Percentiles rank a stretch among this genome's conserved stretches.
Conservation (phyloP, 2,888 invertebrate species). For the Sycophila texana region DNA sequence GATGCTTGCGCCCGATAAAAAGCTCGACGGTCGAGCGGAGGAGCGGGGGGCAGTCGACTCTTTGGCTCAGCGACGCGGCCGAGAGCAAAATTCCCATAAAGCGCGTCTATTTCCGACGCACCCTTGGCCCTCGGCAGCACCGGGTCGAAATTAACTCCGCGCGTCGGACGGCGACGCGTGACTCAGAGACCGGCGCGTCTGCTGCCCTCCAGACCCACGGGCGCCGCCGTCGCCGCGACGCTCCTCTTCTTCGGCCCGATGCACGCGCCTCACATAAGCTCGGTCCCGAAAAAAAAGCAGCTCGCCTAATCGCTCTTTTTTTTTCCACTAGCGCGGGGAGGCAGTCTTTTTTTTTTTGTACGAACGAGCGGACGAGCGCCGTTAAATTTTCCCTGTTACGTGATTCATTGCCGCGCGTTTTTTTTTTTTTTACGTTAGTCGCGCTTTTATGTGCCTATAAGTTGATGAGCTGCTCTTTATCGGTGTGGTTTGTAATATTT, state of each 20-base stretch:
- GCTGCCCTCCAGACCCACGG: constrained; percentile 26
- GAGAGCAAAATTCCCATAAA: constrained; percentile 48
- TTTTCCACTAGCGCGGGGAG: neutral
- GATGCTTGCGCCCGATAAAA: neutral
- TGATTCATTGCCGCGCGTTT: no score
- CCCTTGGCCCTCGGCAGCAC: constrained; percentile 15
- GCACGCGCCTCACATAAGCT: no score
- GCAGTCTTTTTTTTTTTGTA: constrained; percentile 2
- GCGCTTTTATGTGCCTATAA: no score
- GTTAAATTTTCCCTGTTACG: no score
- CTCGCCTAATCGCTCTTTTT: neutral
- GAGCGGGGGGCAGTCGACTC: no score
- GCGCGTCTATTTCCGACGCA: constrained; percentile 39
- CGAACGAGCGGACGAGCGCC: no score
- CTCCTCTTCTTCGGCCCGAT: no score
- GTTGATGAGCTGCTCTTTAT: no score
- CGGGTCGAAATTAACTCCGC: constrained; percentile 35
- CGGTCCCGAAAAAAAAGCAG: no score
- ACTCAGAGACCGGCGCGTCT: neutral
- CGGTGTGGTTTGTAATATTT: no score
- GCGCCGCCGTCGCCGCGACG: constrained; percentile 1
- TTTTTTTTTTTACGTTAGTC: no score
- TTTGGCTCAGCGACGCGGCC: neutral
- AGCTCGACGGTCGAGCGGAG: neutral
- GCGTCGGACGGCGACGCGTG: neutral